Evolutionary conservation across 2,888 invertebrate species (phyloP).

Genomic region (Sarcophaga rosellei): DNA sequence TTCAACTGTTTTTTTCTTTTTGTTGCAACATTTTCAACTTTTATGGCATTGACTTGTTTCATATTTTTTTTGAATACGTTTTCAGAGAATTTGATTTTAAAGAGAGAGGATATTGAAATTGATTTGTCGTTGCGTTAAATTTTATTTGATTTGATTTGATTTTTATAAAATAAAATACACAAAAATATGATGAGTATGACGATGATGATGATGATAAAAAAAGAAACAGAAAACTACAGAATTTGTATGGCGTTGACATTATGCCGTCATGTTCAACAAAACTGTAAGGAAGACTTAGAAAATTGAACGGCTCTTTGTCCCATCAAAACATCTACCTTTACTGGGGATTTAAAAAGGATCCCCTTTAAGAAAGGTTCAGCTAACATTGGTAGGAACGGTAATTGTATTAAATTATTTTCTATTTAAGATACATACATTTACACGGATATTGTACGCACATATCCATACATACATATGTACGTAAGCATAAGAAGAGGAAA

Average conservation of each 20-base stretch:
- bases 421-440: slow-evolving; percentile 25
- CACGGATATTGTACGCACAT: neutral
- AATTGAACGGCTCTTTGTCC: neutral
- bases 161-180: no score
- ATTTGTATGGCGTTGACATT: slow-evolving; percentile 40
- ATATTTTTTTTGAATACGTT: slow-evolving; percentile 2
- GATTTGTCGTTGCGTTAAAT: slow-evolving; percentile 54
- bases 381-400: slow-evolving; percentile 9
- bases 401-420: slow-evolving; percentile 51
- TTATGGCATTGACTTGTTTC: neutral
- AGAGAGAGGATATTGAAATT: slow-evolving; percentile 53
- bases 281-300: slow-evolving; percentile 43
- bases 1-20: neutral
- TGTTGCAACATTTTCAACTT: no score
- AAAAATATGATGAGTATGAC: no score
- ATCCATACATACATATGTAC: neutral
- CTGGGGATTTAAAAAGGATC: neutral
- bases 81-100: neutral
- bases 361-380: neutral
- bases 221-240: no score
- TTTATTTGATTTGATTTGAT: neutral
- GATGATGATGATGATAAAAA: no score
- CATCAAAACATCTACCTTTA: neutral
- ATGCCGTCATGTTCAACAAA: slow-evolving; percentile 29
- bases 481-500: neutral